phyloP scores from a whole-genome alignment of 35 echinoderm and acorn worm species.

The Chiridota heheva region DNA sequence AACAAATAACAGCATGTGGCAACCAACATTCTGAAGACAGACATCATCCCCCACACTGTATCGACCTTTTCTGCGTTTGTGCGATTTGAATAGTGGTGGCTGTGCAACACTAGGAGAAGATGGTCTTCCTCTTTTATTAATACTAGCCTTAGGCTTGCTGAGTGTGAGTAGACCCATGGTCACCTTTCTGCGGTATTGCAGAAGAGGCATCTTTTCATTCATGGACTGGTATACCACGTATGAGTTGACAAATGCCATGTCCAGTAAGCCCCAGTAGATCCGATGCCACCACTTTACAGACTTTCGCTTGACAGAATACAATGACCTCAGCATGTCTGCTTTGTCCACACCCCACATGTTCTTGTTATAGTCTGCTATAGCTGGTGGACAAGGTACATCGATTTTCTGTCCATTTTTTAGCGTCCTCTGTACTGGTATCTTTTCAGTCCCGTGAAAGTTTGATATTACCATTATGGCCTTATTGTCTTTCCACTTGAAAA shows the following conservation, averaged over 20 bases:
- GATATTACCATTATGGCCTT: slow-evolving; percentile 29
- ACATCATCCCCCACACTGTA: slow-evolving; percentile 8
- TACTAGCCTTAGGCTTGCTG: not conserved
- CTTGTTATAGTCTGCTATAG: slow-evolving; percentile 5
- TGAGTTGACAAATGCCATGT: slow-evolving; percentile 9
- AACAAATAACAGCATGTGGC: slow-evolving; percentile 2
- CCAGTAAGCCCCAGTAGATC: slow-evolving; percentile 16
- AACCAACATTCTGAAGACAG: slow-evolving; percentile 4
- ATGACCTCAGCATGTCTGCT: slow-evolving; percentile 13
- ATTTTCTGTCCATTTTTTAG: slow-evolving; percentile 15
- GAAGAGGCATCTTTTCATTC: not conserved
- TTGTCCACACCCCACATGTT: slow-evolving; percentile 46
- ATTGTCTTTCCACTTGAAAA: slow-evolving; percentile 38
- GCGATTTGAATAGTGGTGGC: not conserved
- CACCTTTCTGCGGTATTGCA: slow-evolving; percentile 10
- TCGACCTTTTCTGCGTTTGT: slow-evolving; percentile 12
- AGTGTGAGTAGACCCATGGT: not conserved
- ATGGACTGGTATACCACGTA: not conserved
- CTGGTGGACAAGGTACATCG: not conserved
- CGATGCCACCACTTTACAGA: slow-evolving; percentile 37
- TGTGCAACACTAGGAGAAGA: slow-evolving; percentile 6
- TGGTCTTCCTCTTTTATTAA: slow-evolving; percentile 8
- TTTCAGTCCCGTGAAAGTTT: slow-evolving; percentile 33
- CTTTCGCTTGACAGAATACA: slow-evolving; percentile 35
- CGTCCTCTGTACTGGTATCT: slow-evolving; percentile 1